Conservation (phyloP, 1,140 invertebrate genomes). For the Eciton burchellii region DNA sequence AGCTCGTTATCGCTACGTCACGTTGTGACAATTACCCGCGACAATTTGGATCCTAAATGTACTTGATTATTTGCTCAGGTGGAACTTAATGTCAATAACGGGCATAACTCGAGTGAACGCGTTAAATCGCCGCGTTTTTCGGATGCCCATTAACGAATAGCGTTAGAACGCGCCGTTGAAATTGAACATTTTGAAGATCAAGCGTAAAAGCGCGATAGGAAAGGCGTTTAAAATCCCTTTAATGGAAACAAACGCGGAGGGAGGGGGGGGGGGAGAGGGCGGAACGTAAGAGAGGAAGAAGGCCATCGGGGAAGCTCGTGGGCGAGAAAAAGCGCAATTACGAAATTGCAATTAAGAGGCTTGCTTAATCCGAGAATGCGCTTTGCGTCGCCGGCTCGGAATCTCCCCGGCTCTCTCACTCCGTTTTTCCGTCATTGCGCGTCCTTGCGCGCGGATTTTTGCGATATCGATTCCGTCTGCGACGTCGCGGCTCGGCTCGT, state of each 20-base stretch:
- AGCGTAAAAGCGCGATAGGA: background rate
- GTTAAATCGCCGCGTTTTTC: background rate
- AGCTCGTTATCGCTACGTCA: too few species aligned
- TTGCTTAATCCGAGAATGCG: slow-evolving; percentile 28
- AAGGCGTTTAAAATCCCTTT: background rate
- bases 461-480: slow-evolving; percentile 55
- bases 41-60: background rate
- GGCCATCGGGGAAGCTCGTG: background rate
- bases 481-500: slow-evolving; percentile 11
- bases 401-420: background rate
- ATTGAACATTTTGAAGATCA: background rate
- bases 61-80: background rate
- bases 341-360: slow-evolving; percentile 34
- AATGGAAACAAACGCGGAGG: background rate
- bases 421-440: background rate
- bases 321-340: slow-evolving; percentile 13
- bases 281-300: background rate
- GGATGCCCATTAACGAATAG: background rate
- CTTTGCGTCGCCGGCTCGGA: slow-evolving; percentile 14
- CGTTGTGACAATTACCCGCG: too few species aligned
- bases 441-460: slow-evolving; percentile 37
- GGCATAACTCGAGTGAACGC: background rate
- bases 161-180: background rate
- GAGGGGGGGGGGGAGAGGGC: background rate
- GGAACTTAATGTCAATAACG: background rate